Conservation (phyloP, 2,888 invertebrate species). For the Pollenia griseotomentosa region DNA sequence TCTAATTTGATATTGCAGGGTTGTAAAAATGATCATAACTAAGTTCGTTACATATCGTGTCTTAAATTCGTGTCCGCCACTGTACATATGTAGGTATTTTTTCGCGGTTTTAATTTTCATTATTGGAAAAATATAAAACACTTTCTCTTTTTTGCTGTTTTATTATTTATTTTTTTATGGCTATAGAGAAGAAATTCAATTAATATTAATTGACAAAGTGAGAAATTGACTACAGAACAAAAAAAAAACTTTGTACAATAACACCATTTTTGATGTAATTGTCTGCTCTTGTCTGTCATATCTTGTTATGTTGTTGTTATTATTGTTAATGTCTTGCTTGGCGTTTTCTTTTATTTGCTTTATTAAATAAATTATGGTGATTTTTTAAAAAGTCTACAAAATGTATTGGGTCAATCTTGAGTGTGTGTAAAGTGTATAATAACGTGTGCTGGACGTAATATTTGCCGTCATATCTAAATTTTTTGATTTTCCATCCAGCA, state of each 20-base stretch:
- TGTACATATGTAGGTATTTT: too few species aligned
- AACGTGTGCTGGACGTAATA: too few species aligned
- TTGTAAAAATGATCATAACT: too few species aligned
- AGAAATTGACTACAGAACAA: constrained; percentile 21
- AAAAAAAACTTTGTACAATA: background rate
- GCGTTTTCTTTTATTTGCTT: constrained; percentile 1
- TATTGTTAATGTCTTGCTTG: background rate
- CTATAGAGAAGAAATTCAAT: constrained; percentile 33
- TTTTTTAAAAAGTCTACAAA: too few species aligned
- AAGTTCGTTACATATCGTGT: too few species aligned
- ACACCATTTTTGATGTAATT: constrained; percentile 6
- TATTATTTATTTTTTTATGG: constrained; percentile 10
- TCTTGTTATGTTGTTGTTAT: background rate
- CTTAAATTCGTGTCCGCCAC: too few species aligned
- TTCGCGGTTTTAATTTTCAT: constrained; percentile 22
- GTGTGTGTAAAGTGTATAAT: background rate
- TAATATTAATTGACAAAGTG: constrained; percentile 59
- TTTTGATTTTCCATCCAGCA: too few species aligned
- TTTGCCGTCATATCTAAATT: too few species aligned
- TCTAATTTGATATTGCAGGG: too few species aligned
- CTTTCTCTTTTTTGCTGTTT: constrained; percentile 57
- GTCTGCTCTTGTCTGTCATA: background rate
- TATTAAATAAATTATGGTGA: background rate
- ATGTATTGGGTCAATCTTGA: constrained; percentile 2
- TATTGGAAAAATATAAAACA: constrained; percentile 44